Base-by-base conservation (phyloP, 1,140 invertebrate species). In the Cephus cinctus region DNA sequence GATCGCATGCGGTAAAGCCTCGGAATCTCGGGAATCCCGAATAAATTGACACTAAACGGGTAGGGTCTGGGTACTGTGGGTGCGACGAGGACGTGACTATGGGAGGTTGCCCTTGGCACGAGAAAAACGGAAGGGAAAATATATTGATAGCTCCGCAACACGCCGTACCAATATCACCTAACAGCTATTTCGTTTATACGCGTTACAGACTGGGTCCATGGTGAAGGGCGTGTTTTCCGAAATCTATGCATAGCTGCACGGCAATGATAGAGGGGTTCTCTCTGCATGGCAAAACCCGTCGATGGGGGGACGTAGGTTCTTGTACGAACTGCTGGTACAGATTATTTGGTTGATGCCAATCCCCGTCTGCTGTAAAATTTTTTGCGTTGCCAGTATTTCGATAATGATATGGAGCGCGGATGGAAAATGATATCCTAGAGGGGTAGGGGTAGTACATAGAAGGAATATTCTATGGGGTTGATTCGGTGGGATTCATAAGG, bases 31-130 rank as follows among this genome's bases (percentile, higher is more conserved):
- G 67, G 65, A 75, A 75, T 75, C 72, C 72, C 62, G 67, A 73
- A 75, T 75, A 75, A 73, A 75, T 75, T 75, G 72, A 75, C 72
- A 73, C 72, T 75, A 75, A 75, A 73, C 68, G 69, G 54, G 59
- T 53, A 57, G 56, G 58, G 63, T 50, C 47, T 41, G 39, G 46
- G 48, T 45, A 45, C 47, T 23, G 30, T 40, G 44, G 14, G 34
- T 36, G 34, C 34, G 36, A 41, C 38, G 21, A 18, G 27, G n/a
- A 35, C 6, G 25, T 42, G 31, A 36, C 27, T 42, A 22, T 16
- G 9, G 23, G 30, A 22, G 34, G 21, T n/a, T n/a, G n/a, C n/a
- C n/a, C n/a, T n/a, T n/a, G 41, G 22, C 23, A 30, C 11, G 31
- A 11, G 30, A 20, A 52, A 20, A 47, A 38, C 19, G 20, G 41